Conservation (phyloP, 2,113 vertebrate species). For the Naja naja region DNA sequence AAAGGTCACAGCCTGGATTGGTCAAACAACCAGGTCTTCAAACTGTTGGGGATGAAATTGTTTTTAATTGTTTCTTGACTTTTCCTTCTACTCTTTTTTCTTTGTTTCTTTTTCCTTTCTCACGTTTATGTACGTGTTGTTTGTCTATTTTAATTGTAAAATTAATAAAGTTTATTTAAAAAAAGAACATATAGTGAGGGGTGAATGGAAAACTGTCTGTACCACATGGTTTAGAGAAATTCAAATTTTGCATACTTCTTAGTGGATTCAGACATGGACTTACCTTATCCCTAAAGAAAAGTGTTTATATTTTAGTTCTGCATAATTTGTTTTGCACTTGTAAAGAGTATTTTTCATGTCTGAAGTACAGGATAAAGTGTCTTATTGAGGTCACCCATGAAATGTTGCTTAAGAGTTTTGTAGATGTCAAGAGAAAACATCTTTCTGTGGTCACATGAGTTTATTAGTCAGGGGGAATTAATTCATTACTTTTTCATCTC, state of each 20-base stretch:
- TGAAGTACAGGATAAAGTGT: neutral
- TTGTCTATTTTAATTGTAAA: no score
- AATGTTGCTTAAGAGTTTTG: neutral
- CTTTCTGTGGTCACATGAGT: neutral
- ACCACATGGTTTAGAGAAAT: neutral
- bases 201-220: neutral
- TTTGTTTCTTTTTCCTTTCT: no score
- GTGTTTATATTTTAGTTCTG: neutral
- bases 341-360: neutral
- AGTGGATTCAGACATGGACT: neutral
- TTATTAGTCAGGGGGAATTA: neutral
- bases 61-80: no score
- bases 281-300: neutral
- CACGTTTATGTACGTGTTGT: no score
- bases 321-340: neutral
- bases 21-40: no score
- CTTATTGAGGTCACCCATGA: neutral
- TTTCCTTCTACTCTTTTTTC: no score
- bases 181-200: neutral
- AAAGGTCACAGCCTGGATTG: no score
- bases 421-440: neutral
- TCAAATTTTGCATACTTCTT: neutral
- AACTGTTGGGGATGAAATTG: no score
- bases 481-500: neutral
- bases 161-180: no score